Conservation (phyloP, 2,888 invertebrate species). For the Agrotis segetum region DNA sequence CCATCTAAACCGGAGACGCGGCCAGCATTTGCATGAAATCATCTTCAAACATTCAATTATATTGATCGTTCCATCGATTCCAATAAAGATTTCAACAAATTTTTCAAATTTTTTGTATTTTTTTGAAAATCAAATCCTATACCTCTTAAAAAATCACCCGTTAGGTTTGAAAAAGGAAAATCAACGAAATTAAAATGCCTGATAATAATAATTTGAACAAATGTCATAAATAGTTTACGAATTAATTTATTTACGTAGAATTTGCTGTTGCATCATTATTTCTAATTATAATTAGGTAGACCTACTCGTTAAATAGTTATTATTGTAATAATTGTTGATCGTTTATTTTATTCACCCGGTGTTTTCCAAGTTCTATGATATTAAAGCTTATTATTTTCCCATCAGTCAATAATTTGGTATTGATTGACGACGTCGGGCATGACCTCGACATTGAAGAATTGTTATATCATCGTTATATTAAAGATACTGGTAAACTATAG, state of each 20-base stretch:
- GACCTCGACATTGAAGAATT: conserved; percentile 49
- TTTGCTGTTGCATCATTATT: conserved; percentile 2
- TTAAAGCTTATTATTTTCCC: conserved; percentile 29
- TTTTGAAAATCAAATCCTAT: too few species aligned
- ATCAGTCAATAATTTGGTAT: conserved; percentile 30
- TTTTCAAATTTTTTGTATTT: too few species aligned
- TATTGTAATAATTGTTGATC: background rate
- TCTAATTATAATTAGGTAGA: background rate
- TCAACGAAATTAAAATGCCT: background rate
- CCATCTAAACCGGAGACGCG: too few species aligned
- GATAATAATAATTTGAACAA: conserved; percentile 6
- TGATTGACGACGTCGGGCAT: conserved; percentile 29
- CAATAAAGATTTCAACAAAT: too few species aligned
- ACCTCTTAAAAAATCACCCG: too few species aligned
- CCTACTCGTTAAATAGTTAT: background rate
- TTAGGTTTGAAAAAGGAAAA: background rate
- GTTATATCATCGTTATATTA: conserved; percentile 36
- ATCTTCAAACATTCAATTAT: too few species aligned
- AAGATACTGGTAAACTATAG: too few species aligned
- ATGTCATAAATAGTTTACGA: background rate
- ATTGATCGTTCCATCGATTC: too few species aligned
- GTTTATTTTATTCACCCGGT: background rate
- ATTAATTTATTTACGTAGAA: conserved; percentile 2
- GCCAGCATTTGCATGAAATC: too few species aligned
- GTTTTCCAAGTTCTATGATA: background rate